phyloP scores from a whole-genome alignment of 2,888 invertebrate species.

The Ormyrus pomaceus region DNA sequence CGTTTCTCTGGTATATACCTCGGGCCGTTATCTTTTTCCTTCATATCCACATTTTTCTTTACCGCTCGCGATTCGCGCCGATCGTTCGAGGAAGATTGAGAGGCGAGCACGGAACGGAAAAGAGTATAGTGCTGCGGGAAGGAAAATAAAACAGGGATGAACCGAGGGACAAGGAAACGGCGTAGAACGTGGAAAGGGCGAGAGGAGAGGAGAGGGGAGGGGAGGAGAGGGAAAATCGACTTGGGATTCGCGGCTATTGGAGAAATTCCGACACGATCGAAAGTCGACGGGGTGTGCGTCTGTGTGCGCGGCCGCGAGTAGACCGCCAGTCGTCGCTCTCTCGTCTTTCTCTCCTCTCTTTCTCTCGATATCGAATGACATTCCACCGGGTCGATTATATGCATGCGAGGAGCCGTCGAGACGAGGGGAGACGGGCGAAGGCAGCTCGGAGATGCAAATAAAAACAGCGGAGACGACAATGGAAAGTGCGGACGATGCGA shows the following conservation, averaged over 20 bases:
- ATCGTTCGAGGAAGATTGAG: too few species aligned
- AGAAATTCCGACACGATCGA: slow-evolving; percentile 62
- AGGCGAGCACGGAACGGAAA: background rate
- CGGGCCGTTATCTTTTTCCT: slow-evolving; percentile 16
- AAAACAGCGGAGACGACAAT: background rate
- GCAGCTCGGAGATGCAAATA: background rate
- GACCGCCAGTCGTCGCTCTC: background rate
- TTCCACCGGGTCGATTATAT: slow-evolving; percentile 54
- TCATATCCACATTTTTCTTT: slow-evolving; percentile 39
- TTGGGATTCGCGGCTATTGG: slow-evolving; percentile 29
- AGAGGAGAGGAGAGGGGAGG: too few species aligned
- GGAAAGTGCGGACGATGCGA: background rate
- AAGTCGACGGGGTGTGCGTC: slow-evolving; percentile 49
- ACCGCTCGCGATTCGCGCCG: slow-evolving; percentile 4
- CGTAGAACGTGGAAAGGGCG: too few species aligned
- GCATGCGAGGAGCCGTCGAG: slow-evolving; percentile 25
- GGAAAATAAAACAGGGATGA: background rate
- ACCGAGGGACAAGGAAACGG: background rate
- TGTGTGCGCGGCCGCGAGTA: background rate
- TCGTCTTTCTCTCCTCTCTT: slow-evolving; percentile 32
- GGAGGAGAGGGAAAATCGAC: slow-evolving; percentile 12
- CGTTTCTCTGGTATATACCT: slow-evolving; percentile 7
- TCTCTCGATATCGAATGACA: slow-evolving; percentile 58
- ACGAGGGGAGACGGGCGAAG: background rate
- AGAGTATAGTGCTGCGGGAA: background rate